phyloP scores from a whole-genome alignment of 2,888 invertebrate genomes.

The Aphidius colemani region DNA sequence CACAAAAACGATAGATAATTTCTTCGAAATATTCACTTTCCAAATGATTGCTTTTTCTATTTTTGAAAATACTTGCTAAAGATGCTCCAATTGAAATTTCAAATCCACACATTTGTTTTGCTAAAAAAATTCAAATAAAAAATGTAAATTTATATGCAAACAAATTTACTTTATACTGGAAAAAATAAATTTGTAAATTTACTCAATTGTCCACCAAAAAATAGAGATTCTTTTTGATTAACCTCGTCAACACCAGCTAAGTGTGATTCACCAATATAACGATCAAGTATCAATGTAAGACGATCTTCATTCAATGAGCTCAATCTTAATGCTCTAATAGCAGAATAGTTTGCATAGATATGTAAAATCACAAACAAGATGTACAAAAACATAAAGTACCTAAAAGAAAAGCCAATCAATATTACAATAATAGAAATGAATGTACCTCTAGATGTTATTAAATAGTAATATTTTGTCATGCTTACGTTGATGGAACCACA shows the following conservation, averaged over 20 bases:
- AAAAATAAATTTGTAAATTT: conserved; percentile 5
- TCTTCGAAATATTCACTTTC: conserved; percentile 53
- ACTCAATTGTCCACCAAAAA: conserved; percentile 63
- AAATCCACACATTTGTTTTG: conserved; percentile 67
- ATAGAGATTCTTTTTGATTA: conserved; percentile 75
- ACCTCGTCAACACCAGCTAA: conserved; percentile 64
- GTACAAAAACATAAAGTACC: conserved; percentile 64
- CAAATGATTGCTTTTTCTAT: conserved; percentile 38
- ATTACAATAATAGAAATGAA: not conserved
- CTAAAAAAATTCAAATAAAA: conserved; percentile 50
- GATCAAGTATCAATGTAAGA: conserved; percentile 72
- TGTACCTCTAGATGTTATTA: conserved; percentile 22
- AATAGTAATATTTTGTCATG: conserved; percentile 12
- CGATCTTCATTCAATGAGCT: conserved; percentile 82
- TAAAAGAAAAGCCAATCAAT: not conserved
- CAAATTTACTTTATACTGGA: not conserved
- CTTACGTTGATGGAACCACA: conserved; percentile 65
- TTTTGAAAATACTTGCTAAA: conserved; percentile 56
- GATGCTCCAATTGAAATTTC: conserved; percentile 67
- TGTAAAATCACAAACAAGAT: conserved; percentile 76
- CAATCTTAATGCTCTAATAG: conserved; percentile 80
- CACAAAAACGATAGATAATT: conserved; percentile 60
- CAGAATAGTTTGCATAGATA: conserved; percentile 84
- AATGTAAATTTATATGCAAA: conserved; percentile 45
- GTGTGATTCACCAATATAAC: conserved; percentile 39